A percentile compares a stretch with the other conserved stretches of the same genome.
Conservation (phyloP, 2,888 invertebrate species). For the Tipula helvola region DNA sequence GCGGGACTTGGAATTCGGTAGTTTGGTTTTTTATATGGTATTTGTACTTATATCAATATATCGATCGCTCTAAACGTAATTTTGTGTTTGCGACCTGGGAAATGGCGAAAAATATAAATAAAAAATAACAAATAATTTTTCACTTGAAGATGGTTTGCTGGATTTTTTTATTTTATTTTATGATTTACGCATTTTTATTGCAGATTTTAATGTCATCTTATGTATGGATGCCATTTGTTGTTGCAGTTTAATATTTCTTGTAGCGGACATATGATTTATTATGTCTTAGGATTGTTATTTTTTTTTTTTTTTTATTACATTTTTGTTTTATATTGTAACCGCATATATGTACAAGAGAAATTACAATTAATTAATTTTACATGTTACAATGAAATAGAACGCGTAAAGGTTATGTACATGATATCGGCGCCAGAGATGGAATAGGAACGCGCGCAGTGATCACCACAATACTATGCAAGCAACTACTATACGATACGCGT, state of each 20-base stretch:
- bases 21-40: not conserved
- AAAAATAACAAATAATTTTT: not conserved
- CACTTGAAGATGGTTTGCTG: not conserved
- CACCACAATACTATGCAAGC: not conserved
- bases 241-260: not conserved
- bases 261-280: not conserved
- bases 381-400: not conserved
- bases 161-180: not conserved
- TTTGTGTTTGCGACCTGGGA: not conserved
- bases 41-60: not conserved
- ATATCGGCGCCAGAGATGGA: not conserved
- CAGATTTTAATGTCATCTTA: not conserved
- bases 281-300: not conserved
- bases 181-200: constrained; percentile 4
- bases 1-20: not conserved
- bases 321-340: not conserved
- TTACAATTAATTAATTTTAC: not conserved
- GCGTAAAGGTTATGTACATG: not conserved
- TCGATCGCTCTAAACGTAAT: not conserved
- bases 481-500: no score
- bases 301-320: not conserved
- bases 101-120: not conserved
- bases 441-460: not conserved
- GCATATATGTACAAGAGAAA: not conserved
- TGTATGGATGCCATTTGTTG: not conserved